A percentile compares a stretch with the other conserved stretches of the same genome.
phyloP scores from a whole-genome alignment of 2,888 invertebrate genomes.

The Melanostoma scalare region DNA sequence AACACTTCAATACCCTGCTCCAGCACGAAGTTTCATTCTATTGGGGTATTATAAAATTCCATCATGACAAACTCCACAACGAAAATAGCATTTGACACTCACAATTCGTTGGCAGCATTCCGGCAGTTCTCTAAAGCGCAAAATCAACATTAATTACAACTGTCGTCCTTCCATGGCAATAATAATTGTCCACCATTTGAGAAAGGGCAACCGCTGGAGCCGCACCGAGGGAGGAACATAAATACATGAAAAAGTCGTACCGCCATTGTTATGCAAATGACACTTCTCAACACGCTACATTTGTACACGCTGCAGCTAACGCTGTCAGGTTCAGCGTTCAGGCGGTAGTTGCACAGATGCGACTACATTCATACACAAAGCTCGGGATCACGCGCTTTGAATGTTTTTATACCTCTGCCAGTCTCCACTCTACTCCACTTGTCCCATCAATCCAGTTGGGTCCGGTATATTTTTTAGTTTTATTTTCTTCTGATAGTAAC shows the following conservation, averaged over 20 bases:
- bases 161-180: conserved; percentile 65
- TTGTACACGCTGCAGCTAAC: conserved; percentile 56
- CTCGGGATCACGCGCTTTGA: conserved; percentile 65
- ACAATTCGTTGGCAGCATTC: conserved; percentile 46
- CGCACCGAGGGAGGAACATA: conserved; percentile 1
- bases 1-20: not conserved
- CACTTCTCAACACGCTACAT: conserved; percentile 81
- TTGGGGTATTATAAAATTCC: not conserved
- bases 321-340: not conserved
- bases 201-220: conserved; percentile 27
- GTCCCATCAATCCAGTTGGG: conserved; percentile 33
- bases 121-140: conserved; percentile 30
- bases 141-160: conserved; percentile 65
- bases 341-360: conserved; percentile 22
- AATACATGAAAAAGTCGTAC: conserved; percentile 27
- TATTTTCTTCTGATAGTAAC: not conserved
- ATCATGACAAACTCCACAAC: conserved; percentile 2
- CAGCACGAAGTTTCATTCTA: not conserved
- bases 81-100: conserved; percentile 38
- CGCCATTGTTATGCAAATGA: conserved; percentile 82
- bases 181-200: conserved; percentile 61
- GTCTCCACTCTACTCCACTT: not conserved
- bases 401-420: conserved; percentile 25
- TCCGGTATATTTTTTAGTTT: conserved; percentile 23
- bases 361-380: conserved; percentile 53